Evolutionary conservation across 2,888 invertebrate genomes (phyloP).

Genomic region (Chouioia cunea): DNA sequence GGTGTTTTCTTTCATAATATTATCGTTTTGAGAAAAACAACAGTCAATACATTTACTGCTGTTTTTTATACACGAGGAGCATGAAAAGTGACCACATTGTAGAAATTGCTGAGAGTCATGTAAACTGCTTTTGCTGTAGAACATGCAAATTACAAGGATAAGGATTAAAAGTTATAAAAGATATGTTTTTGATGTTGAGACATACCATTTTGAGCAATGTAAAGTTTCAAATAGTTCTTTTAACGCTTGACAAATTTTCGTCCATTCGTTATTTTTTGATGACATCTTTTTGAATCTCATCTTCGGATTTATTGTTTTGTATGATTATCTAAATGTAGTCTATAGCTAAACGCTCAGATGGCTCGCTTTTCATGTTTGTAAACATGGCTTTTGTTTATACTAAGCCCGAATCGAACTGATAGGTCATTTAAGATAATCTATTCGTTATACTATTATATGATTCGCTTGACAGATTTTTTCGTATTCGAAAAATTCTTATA

Average conservation of each 20-base stretch:
- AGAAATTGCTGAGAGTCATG: constrained; percentile 32
- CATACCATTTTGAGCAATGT: constrained; percentile 56
- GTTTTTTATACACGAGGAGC: constrained; percentile 30
- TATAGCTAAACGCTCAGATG: too few relatives aligned
- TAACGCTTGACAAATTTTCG: constrained; percentile 50
- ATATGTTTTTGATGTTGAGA: constrained; percentile 2
- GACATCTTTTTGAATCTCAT: constrained; percentile 18
- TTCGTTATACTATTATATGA: too few relatives aligned
- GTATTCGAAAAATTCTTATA: too few relatives aligned
- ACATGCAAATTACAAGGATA: constrained; percentile 10
- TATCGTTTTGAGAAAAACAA: background rate
- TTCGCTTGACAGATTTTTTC: too few relatives aligned
- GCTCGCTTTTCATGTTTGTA: too few relatives aligned
- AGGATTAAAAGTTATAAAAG: constrained; percentile 1
- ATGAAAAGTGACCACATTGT: constrained; percentile 41
- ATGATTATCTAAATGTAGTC: too few relatives aligned
- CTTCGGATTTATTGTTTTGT: too few relatives aligned
- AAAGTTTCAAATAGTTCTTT: constrained; percentile 50
- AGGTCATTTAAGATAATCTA: too few relatives aligned
- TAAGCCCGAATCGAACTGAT: too few relatives aligned
- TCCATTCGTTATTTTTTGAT: constrained; percentile 51
- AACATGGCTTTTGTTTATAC: too few relatives aligned
- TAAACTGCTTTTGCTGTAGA: constrained; percentile 34
- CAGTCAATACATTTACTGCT: constrained; percentile 25
- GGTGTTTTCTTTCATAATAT: constrained; percentile 4